Percentiles rank a stretch among this genome's conserved stretches.
These are phyloP conservation scores for Grammomys dolichurus DNA, from an alignment of 2,113 vertebrate genomes.

Conservation along the genomic window DNA sequence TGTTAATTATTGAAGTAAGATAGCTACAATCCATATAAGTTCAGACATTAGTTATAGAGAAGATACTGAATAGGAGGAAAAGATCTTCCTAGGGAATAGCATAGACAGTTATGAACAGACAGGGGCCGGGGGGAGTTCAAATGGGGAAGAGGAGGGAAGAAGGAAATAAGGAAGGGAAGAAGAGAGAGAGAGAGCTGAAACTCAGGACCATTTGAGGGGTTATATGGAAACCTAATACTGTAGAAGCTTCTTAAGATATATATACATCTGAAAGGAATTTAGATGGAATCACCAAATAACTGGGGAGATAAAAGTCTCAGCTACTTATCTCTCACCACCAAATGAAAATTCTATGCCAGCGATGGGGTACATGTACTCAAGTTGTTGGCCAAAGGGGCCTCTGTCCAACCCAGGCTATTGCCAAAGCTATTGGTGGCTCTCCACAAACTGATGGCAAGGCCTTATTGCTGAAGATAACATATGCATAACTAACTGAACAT, in stretches of 20 bases:
- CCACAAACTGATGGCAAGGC: neutral
- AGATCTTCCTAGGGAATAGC: neutral
- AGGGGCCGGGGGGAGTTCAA: neutral
- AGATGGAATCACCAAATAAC: neutral
- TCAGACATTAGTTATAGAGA: neutral
- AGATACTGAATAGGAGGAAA: neutral
- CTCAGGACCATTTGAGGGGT: neutral
- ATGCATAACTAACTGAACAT: neutral
- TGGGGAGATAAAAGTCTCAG: neutral
- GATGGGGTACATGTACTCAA: neutral
- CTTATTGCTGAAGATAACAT: neutral
- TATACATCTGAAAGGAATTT: neutral
- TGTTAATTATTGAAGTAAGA: neutral
- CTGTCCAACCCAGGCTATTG: neutral
- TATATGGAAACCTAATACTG: neutral
- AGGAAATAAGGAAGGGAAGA: neutral
- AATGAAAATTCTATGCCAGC: neutral
- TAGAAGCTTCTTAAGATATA: neutral
- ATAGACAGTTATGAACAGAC: neutral
- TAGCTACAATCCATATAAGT: no score
- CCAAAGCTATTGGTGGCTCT: no score
- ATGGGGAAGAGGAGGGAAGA: neutral
- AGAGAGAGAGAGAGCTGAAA: neutral
- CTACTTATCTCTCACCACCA: neutral
- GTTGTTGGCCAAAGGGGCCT: neutral